Evolutionary conservation across 2,888 invertebrate genomes (phyloP), one percentile per base, ranked within the genome.

Genomic region (Heliconius hortense): DNA sequence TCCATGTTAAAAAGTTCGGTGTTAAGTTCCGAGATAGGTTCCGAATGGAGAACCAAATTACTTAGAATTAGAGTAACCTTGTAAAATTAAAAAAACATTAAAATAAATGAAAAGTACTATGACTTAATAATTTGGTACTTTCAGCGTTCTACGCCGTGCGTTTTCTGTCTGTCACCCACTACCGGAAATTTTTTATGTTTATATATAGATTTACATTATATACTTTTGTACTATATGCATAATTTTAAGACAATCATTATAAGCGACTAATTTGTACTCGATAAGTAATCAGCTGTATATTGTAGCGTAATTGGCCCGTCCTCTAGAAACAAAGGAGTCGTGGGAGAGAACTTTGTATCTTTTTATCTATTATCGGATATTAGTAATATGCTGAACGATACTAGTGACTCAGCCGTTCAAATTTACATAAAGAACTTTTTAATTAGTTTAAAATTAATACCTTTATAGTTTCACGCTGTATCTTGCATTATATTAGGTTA

Each of bases 231-330:
- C 72, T 56, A 79, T 81, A 89, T 90, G 90, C 87, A 89, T 89
- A 89, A 91, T 90, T 90, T 88, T 86, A 83, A 85, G 85, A 85
- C 89, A 89, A 89, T 89, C 87, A 85, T 84, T 89, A 88, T 87
- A 90, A 86, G 80, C 84, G 80, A 82, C 81, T 85, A 88, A 89
- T 90, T 89, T 88, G 87, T 86, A 87, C 88, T 88, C 87, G 87
- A 89, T 90, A 85, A 84, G 84, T 83, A 39, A 82, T 80, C 79
- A 78, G 81, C 78, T 77, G 80, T 76, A 77, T 76, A 76, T 76
- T 78, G 69, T 80, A 78, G 73, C 79, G 82, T 83, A 83, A 82
- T 82, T 82, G 80, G 78, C 80, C 78, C 72, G 77, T 77, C 75
- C 76, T 79, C 78, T 76, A 56, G 71, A 67, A 74, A 74, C 73